These are phyloP conservation scores for Littorina saxatilis DNA, from an alignment of 1,140 invertebrate species.

Conservation along the genomic window DNA sequence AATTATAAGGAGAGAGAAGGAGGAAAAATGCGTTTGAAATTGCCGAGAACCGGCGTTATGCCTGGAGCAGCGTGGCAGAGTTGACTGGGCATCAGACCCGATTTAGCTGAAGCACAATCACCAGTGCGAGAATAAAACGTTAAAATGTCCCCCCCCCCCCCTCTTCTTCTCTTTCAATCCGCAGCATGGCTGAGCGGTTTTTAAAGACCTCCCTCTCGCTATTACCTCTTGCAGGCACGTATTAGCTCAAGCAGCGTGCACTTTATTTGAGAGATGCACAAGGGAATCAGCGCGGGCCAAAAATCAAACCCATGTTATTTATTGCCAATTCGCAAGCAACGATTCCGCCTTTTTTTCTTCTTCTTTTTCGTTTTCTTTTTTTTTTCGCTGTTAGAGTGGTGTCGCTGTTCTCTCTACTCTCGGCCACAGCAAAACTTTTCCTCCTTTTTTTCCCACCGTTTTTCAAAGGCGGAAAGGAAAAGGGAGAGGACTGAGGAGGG, in stretches of 20 bases:
- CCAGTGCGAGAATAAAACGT: slow-evolving; percentile 16
- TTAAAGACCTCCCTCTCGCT: slow-evolving; percentile 18
- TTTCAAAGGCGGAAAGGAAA: too few relatives aligned
- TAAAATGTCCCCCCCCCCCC: too few relatives aligned
- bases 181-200: slow-evolving; percentile 26
- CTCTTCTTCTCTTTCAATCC: slow-evolving; percentile 24
- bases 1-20: neutral
- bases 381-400: slow-evolving; percentile 2
- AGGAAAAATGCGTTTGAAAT: slow-evolving; percentile 28
- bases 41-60: neutral
- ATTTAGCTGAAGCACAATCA: slow-evolving; percentile 18
- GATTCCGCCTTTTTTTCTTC: neutral
- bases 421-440: too few relatives aligned
- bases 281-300: slow-evolving; percentile 7
- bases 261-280: slow-evolving; percentile 30
- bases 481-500: too few relatives aligned
- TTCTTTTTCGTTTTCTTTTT: too few relatives aligned
- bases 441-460: neutral
- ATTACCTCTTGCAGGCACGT: slow-evolving; percentile 22
- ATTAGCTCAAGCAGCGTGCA: slow-evolving; percentile 21
- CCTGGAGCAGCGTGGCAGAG: neutral
- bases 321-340: slow-evolving; percentile 8
- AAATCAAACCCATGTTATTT: slow-evolving; percentile 28
- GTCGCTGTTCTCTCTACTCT: neutral
- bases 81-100: neutral